A percentile compares a stretch with the other conserved stretches of the same genome.
These are phyloP conservation scores for Rhadinocentrus ornatus DNA, from an alignment of 2,797 vertebrate species.

Conservation along the genomic window DNA sequence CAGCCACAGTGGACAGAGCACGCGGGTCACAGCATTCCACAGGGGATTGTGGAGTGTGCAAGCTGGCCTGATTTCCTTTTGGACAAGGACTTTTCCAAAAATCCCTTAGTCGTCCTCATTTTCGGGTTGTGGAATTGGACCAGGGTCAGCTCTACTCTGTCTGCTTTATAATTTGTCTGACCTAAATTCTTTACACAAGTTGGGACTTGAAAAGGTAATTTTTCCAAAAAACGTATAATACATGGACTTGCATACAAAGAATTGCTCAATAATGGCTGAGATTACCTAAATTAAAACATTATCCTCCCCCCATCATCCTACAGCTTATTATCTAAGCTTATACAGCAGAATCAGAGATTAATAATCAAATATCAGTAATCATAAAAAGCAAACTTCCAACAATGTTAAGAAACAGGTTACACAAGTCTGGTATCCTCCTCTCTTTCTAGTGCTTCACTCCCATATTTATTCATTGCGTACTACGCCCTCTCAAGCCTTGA, in stretches of 20 bases:
- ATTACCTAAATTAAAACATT: not conserved
- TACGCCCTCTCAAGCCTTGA: not conserved
- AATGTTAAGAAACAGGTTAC: not conserved
- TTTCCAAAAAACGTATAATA: slow-evolving; percentile 12
- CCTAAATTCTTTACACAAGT: slow-evolving; percentile 50
- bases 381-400: not conserved
- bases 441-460: too few species aligned
- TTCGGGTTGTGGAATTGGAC: slow-evolving; percentile 56
- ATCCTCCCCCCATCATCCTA: too few species aligned
- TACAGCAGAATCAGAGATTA: not conserved
- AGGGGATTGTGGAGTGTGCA: slow-evolving; percentile 71
- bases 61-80: slow-evolving; percentile 76
- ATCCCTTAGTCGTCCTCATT: slow-evolving; percentile 64
- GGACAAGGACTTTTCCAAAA: slow-evolving; percentile 57
- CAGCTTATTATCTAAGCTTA: not conserved
- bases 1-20: slow-evolving; percentile 51
- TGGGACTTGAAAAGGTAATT: slow-evolving; percentile 31
- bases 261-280: slow-evolving; percentile 5
- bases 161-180: slow-evolving; percentile 57
- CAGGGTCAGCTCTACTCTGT: slow-evolving; percentile 39
- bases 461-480: not conserved
- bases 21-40: slow-evolving; percentile 63
- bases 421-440: not conserved
- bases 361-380: not conserved
- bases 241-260: not conserved